Evolutionary conservation across 2,888 invertebrate species (phyloP), one percentile per base, ranked within the genome.

Genomic region (Zaprionus obscuricornis): DNA sequence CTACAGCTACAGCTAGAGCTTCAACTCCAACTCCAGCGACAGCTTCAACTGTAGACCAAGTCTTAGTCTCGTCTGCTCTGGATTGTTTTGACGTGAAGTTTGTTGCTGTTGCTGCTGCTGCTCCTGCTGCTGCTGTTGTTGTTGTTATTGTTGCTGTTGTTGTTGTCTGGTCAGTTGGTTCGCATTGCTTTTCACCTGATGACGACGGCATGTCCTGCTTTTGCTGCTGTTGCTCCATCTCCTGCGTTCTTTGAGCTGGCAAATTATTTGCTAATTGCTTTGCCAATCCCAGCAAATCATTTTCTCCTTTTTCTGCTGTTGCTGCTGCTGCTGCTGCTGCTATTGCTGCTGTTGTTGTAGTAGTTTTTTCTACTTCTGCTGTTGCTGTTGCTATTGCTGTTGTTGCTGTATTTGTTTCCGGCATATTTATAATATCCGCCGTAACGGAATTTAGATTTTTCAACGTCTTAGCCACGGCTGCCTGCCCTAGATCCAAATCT

Each of bases 361-460:
- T 24, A 40, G 63, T 33, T 47, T 62, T 36, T 54, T 27, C 6
- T 33, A 49, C 42, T 50, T 37, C 26, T 22, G 36, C 3, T 58
- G 24, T 7, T 50, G 54, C 13, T 56, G 50, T 3, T 57, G 52
- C n/a, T 20, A 17, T n/a, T 45, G 51, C 16, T 51, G 46, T 36
- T 45, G 46, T 46, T 60, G 54, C 29, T 55, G 56, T 51, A 56
- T 20, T 46, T 63, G 63, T 56, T 65, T 81, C 82, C 74, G 71
- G 75, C 63, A 74, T 62, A 68, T 75, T 75, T 77, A 77, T 84
- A 84, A 81, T 81, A 81, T 84, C 85, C 84, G 78, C 75, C 73
- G 74, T 75, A 62, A 55, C 57, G 63, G 66, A 78, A 82, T 84
- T 78, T 75, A 47, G 68, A 76, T 83, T 83, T 79, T 79, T 77